Evolutionary conservation across 2,113 vertebrate species (phyloP).

Genomic region (Sardina pilchardus): DNA sequence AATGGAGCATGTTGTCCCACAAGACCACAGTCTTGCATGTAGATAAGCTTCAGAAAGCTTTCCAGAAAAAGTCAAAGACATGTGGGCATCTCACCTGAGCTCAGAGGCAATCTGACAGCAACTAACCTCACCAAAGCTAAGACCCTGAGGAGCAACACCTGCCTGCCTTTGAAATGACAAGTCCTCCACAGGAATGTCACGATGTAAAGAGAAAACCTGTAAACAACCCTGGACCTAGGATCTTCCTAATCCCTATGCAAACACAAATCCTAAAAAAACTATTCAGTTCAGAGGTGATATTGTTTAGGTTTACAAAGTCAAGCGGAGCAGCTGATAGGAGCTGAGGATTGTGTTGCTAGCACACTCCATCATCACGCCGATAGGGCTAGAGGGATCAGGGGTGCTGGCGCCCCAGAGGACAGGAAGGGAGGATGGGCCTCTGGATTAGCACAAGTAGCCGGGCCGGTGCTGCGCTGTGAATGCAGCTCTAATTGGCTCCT

Average conservation of each 20-base stretch:
- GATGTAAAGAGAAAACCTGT: background rate
- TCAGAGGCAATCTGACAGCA: background rate
- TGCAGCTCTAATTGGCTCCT: slow-evolving; percentile 51
- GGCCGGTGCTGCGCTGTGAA: slow-evolving; percentile 22
- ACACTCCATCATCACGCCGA: background rate
- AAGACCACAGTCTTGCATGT: background rate
- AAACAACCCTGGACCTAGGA: background rate
- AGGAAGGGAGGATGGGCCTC: slow-evolving; percentile 22
- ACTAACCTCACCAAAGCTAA: background rate
- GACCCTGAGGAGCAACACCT: background rate
- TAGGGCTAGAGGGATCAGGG: background rate
- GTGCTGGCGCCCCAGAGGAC: background rate
- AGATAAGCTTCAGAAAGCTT: background rate
- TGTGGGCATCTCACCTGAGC: background rate
- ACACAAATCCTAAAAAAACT: background rate
- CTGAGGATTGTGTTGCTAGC: background rate
- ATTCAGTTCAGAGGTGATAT: background rate
- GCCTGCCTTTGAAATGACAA: background rate
- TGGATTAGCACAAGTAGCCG: slow-evolving; percentile 33
- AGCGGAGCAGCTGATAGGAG: background rate
- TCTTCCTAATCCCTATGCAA: background rate
- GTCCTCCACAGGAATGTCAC: background rate
- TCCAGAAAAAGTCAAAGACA: background rate
- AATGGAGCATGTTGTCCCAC: background rate
- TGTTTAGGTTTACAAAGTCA: background rate